These are phyloP conservation scores for Gorilla gorilla DNA, from an alignment of 2,113 vertebrate genomes.

Conservation along the genomic window DNA sequence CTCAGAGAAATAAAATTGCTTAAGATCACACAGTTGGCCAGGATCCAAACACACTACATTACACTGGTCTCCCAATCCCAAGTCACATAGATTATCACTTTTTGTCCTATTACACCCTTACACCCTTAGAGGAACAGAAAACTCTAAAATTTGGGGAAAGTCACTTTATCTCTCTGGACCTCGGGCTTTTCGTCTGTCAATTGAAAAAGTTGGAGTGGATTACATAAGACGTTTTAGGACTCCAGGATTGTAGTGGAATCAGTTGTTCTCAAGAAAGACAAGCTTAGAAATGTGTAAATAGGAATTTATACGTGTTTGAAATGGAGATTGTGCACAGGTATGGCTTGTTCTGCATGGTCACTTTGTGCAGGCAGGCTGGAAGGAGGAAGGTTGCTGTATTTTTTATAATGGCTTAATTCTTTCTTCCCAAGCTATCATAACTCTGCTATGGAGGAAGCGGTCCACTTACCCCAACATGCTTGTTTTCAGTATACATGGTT, in stretches of 20 bases:
- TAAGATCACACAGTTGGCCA: slow-evolving; percentile 18
- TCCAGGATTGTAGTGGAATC: slow-evolving; percentile 15
- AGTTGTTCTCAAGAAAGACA: not conserved
- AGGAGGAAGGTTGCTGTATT: not conserved
- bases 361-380: not conserved
- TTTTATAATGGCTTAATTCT: not conserved
- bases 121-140: not conserved
- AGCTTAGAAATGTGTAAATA: not conserved
- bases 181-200: slow-evolving; percentile 33
- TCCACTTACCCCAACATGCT: not conserved
- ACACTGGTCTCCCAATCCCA: not conserved
- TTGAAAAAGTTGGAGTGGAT: slow-evolving; percentile 16
- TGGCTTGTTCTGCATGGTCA: not conserved
- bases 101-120: not conserved
- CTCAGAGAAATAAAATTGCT: slow-evolving; percentile 31
- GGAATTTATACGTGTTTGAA: not conserved
- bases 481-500: not conserved
- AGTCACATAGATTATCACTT: not conserved
- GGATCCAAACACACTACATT: not conserved
- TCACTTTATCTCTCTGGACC: slow-evolving; percentile 17
- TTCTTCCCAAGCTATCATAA: not conserved
- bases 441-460: not conserved
- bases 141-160: not conserved
- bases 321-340: not conserved
- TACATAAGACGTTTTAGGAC: slow-evolving; percentile 1